Conservation (phyloP, 2,888 invertebrate genomes). For the Erebia epiphron region DNA sequence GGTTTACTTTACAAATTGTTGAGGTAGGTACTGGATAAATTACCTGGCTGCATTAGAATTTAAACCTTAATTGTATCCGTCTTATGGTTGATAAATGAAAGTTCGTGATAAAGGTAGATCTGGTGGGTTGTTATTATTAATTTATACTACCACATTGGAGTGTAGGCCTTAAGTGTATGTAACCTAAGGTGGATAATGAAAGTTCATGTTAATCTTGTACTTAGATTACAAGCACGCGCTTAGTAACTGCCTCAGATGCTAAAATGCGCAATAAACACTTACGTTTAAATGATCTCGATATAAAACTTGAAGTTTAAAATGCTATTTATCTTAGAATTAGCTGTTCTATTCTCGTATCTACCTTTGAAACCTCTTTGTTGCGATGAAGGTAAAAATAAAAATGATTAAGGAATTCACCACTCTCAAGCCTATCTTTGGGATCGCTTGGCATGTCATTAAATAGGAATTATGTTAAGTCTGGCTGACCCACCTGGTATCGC, state of each 20-base stretch:
- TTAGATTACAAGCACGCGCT: constrained; percentile 13
- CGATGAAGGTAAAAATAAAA: neutral
- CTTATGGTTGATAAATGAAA: constrained; percentile 38
- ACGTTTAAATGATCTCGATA: neutral
- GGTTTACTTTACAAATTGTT: constrained; percentile 59
- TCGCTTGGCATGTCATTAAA: too few species aligned
- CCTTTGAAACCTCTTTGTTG: neutral
- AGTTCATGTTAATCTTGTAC: neutral
- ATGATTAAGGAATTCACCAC: too few species aligned
- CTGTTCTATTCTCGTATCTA: neutral
- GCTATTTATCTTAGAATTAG: neutral
- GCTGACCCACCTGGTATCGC: too few species aligned
- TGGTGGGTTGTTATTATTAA: constrained; percentile 7
- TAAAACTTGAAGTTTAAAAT: neutral
- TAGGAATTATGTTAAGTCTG: too few species aligned
- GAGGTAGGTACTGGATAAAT: constrained; percentile 40
- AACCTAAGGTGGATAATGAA: neutral
- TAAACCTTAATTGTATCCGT: constrained; percentile 30
- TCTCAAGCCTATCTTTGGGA: too few species aligned
- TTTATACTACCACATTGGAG: neutral
- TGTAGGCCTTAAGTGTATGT: neutral
- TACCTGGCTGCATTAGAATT: neutral
- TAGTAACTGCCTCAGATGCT: constrained; percentile 8
- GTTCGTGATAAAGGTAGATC: neutral
- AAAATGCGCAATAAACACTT: constrained; percentile 9